phyloP scores from a whole-genome alignment of 1,140 invertebrate species.

The Lepidurus packardi region DNA sequence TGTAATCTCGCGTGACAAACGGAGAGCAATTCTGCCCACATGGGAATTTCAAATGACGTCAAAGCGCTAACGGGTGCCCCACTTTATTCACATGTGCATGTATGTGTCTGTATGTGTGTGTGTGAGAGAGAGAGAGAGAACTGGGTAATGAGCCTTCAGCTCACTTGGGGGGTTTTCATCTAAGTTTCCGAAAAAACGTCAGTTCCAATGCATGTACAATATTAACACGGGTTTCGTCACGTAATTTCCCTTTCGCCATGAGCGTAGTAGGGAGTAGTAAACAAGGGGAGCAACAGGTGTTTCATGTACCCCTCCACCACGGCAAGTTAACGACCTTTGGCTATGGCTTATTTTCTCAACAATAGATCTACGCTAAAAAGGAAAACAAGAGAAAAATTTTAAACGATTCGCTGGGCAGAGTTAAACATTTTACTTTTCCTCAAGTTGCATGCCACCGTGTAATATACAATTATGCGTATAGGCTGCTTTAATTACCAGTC shows the following conservation, averaged over 20 bases:
- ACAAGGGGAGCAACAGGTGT: neutral
- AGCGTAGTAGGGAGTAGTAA: constrained; percentile 13
- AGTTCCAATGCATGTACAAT: neutral
- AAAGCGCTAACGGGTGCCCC: neutral
- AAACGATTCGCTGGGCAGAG: neutral
- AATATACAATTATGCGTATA: neutral
- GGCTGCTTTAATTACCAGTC: neutral
- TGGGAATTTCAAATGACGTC: constrained; percentile 6
- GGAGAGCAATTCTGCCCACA: neutral
- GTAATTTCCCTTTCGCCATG: neutral
- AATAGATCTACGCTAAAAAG: too few species aligned
- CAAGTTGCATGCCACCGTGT: neutral
- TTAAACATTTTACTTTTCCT: neutral
- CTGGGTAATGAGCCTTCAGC: neutral
- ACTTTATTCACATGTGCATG: neutral
- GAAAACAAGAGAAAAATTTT: neutral
- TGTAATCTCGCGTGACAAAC: neutral
- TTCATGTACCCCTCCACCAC: neutral
- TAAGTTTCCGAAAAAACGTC: neutral
- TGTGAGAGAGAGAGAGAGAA: too few species aligned
- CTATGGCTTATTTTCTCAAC: too few species aligned
- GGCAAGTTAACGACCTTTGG: neutral
- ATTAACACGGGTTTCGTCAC: neutral
- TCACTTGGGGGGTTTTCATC: neutral
- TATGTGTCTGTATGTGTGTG: neutral